phyloP scores from a whole-genome alignment of 2,797 vertebrate species.

The Macroramphosus scolopax region DNA sequence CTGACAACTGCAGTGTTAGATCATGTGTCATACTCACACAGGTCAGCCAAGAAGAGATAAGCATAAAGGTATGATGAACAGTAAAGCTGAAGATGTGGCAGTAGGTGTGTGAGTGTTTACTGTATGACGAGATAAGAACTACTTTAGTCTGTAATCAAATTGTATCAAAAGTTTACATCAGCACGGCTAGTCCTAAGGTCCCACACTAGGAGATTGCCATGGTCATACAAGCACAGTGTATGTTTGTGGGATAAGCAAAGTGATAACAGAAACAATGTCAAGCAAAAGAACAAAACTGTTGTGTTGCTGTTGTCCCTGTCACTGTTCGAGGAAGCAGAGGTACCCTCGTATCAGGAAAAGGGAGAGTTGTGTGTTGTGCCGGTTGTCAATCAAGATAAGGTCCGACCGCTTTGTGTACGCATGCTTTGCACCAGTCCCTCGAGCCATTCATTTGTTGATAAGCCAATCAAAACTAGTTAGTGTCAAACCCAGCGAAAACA shows the following conservation, averaged over 20 bases:
- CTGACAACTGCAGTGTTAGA: conserved; percentile 53
- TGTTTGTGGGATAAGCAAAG: conserved; percentile 50
- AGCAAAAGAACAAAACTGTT: conserved; percentile 61
- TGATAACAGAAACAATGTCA: conserved; percentile 30
- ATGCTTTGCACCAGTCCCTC: conserved; percentile 38
- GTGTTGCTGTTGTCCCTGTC: conserved; percentile 37
- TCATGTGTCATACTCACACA: conserved; percentile 10
- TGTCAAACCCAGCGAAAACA: conserved; percentile 39
- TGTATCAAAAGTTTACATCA: conserved; percentile 31
- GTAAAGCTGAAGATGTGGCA: conserved; percentile 15
- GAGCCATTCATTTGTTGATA: conserved; percentile 45
- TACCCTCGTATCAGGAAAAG: conserved; percentile 18
- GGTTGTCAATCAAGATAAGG: conserved; percentile 27
- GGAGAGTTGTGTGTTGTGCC: conserved; percentile 19
- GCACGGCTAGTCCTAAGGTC: conserved; percentile 32
- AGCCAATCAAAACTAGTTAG: conserved; percentile 47
- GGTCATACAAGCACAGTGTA: conserved; percentile 54
- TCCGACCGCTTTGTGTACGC: conserved; percentile 26
- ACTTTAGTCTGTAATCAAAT: conserved; percentile 19
- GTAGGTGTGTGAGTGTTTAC: conserved; percentile 7
- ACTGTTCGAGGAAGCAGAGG: conserved; percentile 29
- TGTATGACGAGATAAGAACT: conserved; percentile 14
- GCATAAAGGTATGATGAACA: conserved; percentile 8
- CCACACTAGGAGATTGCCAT: conserved; percentile 61
- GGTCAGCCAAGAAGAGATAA: conserved; percentile 37